Conservation (phyloP, 1,140 invertebrate genomes). For the Ruditapes philippinarum region DNA sequence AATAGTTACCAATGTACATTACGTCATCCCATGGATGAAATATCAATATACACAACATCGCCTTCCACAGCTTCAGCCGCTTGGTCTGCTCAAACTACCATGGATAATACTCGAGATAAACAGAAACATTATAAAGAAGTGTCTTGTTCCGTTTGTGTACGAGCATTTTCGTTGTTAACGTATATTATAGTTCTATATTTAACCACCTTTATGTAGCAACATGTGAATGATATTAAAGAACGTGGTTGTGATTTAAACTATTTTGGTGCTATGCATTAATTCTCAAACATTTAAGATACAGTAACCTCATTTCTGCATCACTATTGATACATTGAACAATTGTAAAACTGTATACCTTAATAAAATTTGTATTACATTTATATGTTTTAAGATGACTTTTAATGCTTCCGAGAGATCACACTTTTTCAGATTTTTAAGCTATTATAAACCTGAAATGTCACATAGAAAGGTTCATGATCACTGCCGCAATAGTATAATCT, state of each 20-base stretch:
- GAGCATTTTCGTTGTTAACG: not conserved
- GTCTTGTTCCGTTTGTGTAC: not conserved
- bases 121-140: not conserved
- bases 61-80: not conserved
- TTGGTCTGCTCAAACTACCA: not conserved
- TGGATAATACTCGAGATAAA: not conserved
- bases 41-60: constrained; percentile 61
- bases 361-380: too few species aligned
- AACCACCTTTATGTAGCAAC: not conserved
- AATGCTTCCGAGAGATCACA: too few species aligned
- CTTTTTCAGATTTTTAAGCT: too few species aligned
- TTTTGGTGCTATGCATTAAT: not conserved
- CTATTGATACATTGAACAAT: too few species aligned
- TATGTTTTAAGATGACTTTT: too few species aligned
- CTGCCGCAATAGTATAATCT: too few species aligned
- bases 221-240: not conserved
- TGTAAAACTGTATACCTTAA: too few species aligned
- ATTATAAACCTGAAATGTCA: too few species aligned
- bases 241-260: not conserved
- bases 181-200: not conserved
- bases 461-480: too few species aligned
- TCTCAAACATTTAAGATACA: not conserved
- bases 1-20: constrained; percentile 9
- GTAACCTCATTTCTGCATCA: too few species aligned
- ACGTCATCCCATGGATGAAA: constrained; percentile 58